A percentile compares a stretch with the other conserved stretches of the same genome.
Conservation (phyloP, 2,797 vertebrate genomes). For the Muraenolepis orangiensis region DNA sequence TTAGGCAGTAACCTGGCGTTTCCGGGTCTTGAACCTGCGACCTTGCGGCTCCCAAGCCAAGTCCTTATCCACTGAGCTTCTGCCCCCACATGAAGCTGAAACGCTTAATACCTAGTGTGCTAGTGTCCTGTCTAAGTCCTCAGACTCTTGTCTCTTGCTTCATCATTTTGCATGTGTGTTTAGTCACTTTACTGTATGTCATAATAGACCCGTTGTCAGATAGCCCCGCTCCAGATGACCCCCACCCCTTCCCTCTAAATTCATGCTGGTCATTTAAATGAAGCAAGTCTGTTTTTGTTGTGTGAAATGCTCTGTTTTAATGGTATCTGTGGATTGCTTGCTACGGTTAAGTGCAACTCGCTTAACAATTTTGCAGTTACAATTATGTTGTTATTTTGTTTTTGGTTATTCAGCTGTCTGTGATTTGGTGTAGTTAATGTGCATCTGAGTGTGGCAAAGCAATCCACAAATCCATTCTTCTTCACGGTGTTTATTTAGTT, state of each 20-base stretch:
- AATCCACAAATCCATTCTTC: slow-evolving; percentile 68
- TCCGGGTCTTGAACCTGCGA: too few species aligned
- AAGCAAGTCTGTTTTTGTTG: slow-evolving; percentile 65
- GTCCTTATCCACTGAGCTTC: too few species aligned
- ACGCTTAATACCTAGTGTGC: not conserved
- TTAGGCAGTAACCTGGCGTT: too few species aligned
- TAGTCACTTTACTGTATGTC: slow-evolving; percentile 90
- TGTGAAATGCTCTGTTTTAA: slow-evolving; percentile 69
- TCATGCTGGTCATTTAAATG: slow-evolving; percentile 71
- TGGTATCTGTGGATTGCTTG: slow-evolving; percentile 73
- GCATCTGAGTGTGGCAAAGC: slow-evolving; percentile 59
- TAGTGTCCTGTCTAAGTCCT: slow-evolving; percentile 46
- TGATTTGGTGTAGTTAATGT: slow-evolving; percentile 65
- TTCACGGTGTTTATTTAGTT: slow-evolving; percentile 18
- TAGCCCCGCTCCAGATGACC: slow-evolving; percentile 64
- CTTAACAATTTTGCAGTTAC: slow-evolving; percentile 45
- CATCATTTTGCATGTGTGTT: slow-evolving; percentile 82
- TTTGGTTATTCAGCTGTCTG: slow-evolving; percentile 74
- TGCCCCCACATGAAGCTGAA: too few species aligned
- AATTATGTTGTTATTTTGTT: not conserved
- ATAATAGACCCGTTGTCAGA: slow-evolving; percentile 64
- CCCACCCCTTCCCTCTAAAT: slow-evolving; percentile 71
- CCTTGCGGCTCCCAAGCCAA: too few species aligned
- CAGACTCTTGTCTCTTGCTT: slow-evolving; percentile 60
- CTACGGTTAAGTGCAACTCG: slow-evolving; percentile 55